These are phyloP conservation scores for Galerucella calmariensis DNA, from an alignment of 2,888 invertebrate genomes.

Conservation along the genomic window DNA sequence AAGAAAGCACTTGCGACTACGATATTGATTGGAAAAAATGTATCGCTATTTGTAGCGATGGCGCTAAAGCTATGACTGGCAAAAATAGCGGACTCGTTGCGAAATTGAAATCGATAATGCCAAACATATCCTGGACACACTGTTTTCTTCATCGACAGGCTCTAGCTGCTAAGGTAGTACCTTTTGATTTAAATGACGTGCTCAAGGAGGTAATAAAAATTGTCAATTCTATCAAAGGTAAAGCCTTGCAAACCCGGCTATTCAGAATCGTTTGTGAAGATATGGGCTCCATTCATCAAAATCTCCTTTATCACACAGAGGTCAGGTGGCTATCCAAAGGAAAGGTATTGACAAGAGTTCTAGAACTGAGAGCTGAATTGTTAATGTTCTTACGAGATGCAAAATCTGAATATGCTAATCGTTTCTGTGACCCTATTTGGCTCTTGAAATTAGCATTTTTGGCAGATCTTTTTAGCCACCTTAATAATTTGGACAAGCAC, in stretches of 20 bases:
- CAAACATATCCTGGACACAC: conserved; percentile 44
- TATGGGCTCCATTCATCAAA: conserved; percentile 42
- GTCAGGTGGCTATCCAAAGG: conserved; percentile 48
- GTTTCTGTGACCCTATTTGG: conserved; percentile 37
- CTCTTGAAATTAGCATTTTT: background rate
- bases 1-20: conserved; percentile 13
- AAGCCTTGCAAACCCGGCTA: conserved; percentile 51
- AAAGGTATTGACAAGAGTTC: conserved; percentile 47
- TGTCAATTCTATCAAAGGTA: conserved; percentile 8
- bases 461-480: background rate
- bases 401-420: conserved; percentile 45
- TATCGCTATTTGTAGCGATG: conserved; percentile 44
- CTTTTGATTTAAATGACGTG: conserved; percentile 41
- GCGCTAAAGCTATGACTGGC: conserved; percentile 53
- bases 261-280: conserved; percentile 45
- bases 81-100: conserved; percentile 48
- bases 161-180: conserved; percentile 1
- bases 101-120: conserved; percentile 50
- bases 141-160: conserved; percentile 42
- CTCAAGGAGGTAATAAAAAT: conserved; percentile 42
- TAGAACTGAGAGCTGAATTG: conserved; percentile 45
- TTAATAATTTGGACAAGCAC: conserved; percentile 11
- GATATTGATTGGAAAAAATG: conserved; percentile 39
- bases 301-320: background rate
- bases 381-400: conserved; percentile 44